phyloP scores from a whole-genome alignment of 2,113 vertebrate genomes.

The Chroicocephalus ridibundus region DNA sequence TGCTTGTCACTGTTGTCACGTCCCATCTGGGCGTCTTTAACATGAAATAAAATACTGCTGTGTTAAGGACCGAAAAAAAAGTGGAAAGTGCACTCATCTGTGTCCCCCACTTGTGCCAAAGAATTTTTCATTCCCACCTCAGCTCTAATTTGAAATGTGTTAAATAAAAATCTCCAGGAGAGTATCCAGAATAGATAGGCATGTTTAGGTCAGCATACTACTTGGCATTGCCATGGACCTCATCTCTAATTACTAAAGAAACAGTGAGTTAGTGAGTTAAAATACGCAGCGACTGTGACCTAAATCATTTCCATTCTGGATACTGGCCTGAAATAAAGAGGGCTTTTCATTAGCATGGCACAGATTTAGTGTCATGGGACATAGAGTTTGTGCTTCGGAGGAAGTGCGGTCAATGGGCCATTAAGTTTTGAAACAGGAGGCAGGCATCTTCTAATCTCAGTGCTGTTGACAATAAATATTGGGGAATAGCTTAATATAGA shows the following conservation, averaged over 20 bases:
- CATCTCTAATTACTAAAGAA: slow-evolving; percentile 69
- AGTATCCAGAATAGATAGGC: slow-evolving; percentile 49
- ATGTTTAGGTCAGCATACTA: slow-evolving; percentile 20
- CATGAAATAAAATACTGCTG: neutral
- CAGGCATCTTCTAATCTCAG: slow-evolving; percentile 35
- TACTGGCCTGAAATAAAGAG: slow-evolving; percentile 46
- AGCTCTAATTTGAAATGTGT: slow-evolving; percentile 26
- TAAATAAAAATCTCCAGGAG: slow-evolving; percentile 57
- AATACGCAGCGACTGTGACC: slow-evolving; percentile 40
- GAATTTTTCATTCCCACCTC: slow-evolving; percentile 44
- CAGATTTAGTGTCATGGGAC: slow-evolving; percentile 59
- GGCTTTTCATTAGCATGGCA: slow-evolving; percentile 43
- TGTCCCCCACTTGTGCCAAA: neutral
- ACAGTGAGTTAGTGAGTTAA: slow-evolving; percentile 50
- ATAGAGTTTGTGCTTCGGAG: slow-evolving; percentile 32
- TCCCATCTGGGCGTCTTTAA: slow-evolving; percentile 24
- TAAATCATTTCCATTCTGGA: slow-evolving; percentile 64
- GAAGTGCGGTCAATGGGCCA: slow-evolving; percentile 55
- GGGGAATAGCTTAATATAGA: slow-evolving; percentile 5
- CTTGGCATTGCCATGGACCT: slow-evolving; percentile 16
- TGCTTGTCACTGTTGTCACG: neutral
- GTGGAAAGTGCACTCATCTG: slow-evolving; percentile 21
- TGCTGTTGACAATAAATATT: slow-evolving; percentile 54
- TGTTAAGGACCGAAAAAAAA: neutral
- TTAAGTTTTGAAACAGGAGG: slow-evolving; percentile 59